A percentile compares a stretch with the other conserved stretches of the same genome.
Evolutionary conservation across 23 tunicate genomes (phyloP).

Genomic region (Phallusia fumigata): DNA sequence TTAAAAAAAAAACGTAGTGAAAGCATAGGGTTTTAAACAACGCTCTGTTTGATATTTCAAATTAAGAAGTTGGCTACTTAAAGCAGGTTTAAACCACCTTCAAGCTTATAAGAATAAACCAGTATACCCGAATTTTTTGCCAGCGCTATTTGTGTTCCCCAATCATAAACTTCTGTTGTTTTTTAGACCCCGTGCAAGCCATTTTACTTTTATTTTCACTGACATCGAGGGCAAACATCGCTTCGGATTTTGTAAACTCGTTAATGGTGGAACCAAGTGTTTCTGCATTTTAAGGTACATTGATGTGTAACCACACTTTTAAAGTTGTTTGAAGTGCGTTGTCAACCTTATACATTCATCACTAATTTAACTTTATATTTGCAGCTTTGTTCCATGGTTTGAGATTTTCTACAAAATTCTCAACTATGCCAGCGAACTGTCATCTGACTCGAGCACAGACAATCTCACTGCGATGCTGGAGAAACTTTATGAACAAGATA

Average conservation of each 20-base stretch:
- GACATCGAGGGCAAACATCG: conserved; percentile 76
- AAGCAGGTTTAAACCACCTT: too few species aligned
- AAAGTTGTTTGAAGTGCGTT: too few species aligned
- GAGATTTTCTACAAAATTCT: conserved; percentile 80
- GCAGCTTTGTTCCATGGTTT: conserved; percentile 80
- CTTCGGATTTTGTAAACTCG: conserved; percentile 87
- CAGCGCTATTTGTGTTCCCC: too few species aligned
- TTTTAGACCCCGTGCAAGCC: conserved; percentile 28
- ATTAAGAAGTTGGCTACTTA: too few species aligned
- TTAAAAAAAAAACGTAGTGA: too few species aligned
- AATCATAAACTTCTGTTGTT: too few species aligned
- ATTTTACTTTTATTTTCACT: conserved; percentile 81
- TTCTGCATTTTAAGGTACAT: conserved; percentile 65
- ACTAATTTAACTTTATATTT: background rate
- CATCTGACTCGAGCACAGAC: background rate
- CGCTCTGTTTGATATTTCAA: too few species aligned
- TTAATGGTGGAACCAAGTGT: conserved; percentile 39
- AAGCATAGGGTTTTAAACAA: background rate
- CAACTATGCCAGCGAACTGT: conserved; percentile 55
- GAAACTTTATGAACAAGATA: conserved; percentile 18
- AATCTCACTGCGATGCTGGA: conserved; percentile 27
- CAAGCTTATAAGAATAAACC: too few species aligned
- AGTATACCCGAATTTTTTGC: too few species aligned
- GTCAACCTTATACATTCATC: background rate
- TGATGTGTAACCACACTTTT: too few species aligned